A percentile compares a stretch with the other conserved stretches of the same genome.
Conservation (phyloP, 2,888 invertebrate species). For the Sicus ferrugineus region DNA sequence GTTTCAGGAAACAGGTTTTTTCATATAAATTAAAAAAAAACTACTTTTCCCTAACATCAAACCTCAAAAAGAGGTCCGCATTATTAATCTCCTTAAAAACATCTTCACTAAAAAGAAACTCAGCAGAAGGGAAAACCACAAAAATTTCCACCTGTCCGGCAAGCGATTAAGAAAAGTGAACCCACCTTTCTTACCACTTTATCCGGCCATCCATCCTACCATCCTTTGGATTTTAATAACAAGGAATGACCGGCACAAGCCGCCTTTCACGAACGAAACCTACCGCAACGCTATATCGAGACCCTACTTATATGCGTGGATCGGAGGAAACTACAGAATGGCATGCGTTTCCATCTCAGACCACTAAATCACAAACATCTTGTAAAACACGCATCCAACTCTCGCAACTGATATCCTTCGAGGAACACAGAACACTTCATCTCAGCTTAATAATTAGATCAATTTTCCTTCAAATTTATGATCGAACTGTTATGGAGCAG, state of each 20-base stretch:
- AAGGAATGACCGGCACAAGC: background rate
- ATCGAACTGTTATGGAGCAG: slow-evolving; percentile 8
- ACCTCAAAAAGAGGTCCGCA: too few species aligned
- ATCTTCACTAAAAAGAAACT: background rate
- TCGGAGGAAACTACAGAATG: background rate
- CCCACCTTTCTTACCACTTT: background rate
- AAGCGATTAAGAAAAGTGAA: too few species aligned
- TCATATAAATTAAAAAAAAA: too few species aligned
- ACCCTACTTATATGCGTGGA: background rate
- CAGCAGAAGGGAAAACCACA: background rate
- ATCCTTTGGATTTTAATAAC: background rate
- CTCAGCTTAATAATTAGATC: slow-evolving; percentile 32
- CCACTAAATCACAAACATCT: background rate
- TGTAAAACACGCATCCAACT: background rate
- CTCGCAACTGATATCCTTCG: background rate
- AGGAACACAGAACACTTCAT: background rate
- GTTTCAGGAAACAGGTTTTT: too few species aligned
- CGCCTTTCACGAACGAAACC: background rate
- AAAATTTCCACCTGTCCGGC: background rate
- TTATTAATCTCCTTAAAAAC: background rate
- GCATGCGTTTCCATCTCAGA: background rate
- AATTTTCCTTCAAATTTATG: slow-evolving; percentile 33
- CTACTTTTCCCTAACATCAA: too few species aligned
- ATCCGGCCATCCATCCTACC: background rate
- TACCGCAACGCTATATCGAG: background rate